Conservation (phyloP, 2,797 vertebrate genomes). For the Lagorchestes hirsutus region DNA sequence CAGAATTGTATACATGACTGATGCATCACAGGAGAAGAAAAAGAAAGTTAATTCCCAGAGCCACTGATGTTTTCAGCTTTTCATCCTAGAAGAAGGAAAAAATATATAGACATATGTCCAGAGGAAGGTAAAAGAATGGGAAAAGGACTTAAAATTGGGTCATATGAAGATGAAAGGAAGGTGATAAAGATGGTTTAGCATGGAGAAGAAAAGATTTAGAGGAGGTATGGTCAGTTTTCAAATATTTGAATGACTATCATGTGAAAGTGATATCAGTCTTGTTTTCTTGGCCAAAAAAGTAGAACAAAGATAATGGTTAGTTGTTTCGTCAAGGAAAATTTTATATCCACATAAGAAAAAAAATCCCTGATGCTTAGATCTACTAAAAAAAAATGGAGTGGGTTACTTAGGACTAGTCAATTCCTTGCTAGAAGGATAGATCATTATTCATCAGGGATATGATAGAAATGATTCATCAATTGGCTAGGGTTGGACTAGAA, state of each 20-base stretch:
- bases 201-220: background rate
- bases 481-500: background rate
- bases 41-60: background rate
- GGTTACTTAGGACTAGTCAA: background rate
- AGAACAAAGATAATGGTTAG: background rate
- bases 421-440: background rate
- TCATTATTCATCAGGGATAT: background rate
- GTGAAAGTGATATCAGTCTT: background rate
- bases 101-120: background rate
- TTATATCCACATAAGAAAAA: background rate
- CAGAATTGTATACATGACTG: background rate
- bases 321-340: background rate
- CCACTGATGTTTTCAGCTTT: background rate
- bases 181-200: background rate
- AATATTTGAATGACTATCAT: background rate
- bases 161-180: background rate
- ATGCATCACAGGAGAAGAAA: background rate
- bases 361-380: background rate
- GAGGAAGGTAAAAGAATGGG: background rate
- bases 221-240: background rate
- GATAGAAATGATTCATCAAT: background rate
- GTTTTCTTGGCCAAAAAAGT: background rate
- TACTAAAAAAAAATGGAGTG: background rate
- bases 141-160: background rate
- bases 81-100: background rate